Conservation (phyloP, 2,888 invertebrate genomes). For the Temnothorax rugatulus region DNA sequence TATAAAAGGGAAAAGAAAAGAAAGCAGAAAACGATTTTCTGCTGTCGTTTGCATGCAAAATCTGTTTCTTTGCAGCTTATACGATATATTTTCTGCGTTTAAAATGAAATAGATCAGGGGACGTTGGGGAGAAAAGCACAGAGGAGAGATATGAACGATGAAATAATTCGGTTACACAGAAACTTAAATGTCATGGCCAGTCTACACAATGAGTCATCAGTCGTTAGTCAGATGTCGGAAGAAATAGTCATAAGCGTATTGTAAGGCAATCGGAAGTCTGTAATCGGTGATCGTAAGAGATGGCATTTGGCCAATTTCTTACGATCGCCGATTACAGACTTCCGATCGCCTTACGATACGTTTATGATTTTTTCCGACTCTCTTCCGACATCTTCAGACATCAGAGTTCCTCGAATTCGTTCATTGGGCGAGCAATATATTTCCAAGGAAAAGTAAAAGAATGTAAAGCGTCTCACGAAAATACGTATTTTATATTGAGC, state of each 20-base stretch:
- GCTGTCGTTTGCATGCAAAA: not conserved
- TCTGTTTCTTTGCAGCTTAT: not conserved
- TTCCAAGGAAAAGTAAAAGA: not conserved
- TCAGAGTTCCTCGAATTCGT: not conserved
- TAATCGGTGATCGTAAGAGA: no score
- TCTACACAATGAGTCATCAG: no score
- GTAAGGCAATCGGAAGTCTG: no score
- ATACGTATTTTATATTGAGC: no score
- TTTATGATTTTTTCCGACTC: no score
- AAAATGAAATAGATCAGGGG: not conserved
- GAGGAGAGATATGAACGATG: not conserved
- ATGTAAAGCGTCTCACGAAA: not conserved
- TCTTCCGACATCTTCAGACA: no score
- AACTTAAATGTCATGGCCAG: no score
- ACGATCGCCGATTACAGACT: no score
- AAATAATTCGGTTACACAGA: not conserved
- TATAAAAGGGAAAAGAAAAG: not conserved
- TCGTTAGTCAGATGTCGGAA: no score
- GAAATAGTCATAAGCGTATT: no score
- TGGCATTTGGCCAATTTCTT: no score
- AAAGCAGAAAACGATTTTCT: not conserved
- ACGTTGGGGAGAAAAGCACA: not conserved
- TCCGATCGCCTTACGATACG: no score
- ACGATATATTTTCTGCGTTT: not conserved
- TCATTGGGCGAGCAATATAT: not conserved